Evolutionary conservation across 2,888 invertebrate species (phyloP), one percentile per base, ranked within the genome.

Genomic region (Panzeria rudis): DNA sequence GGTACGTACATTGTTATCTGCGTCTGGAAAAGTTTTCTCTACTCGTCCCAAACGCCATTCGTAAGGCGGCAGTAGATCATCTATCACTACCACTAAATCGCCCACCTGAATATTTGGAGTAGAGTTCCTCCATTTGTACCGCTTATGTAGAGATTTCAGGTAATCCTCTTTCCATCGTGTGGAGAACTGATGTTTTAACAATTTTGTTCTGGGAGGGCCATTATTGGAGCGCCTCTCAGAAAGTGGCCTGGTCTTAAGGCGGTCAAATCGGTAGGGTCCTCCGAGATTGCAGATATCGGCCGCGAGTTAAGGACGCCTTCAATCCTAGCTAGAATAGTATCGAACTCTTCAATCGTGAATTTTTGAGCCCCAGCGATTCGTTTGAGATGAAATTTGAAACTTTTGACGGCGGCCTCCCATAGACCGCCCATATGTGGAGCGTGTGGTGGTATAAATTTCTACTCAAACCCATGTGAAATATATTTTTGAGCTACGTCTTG

Each of bases 291-390:
- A 11, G 66, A 66, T n/a, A 35, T 32, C 0, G 59, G 59, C 1
- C 50, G 50, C 6, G 66, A 66, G 20, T 50, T 66, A 1, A 66
- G 50, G 0, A 66, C 50, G 1, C 66, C 66, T 32, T 66, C 66
- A 6, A 50, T 66, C 20, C 50, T 20, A 11, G 66, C 29, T 50
- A 66, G 32, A 0, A 50, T 13, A 13, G 66, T 66, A 2, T 7
- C 7, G 1, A 66, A 66, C 20, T 66, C 66, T 32, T 66, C 66
- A 32, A 38, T 50, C 2, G 11, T 52, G 23, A 69, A 54, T 15
- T 11, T 52, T 4, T 69, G 69, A 0, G 38, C 32, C 3, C 54
- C 54, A 8, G 38, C 54, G 2, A 38, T 13, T 25, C 38, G 54
- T n/a, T 66, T 47, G 0, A 62, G 20, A n/a, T 62, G 41, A 25